Evolutionary conservation across 2,113 vertebrate species (phyloP).

Genomic region (Herpailurus yagouaroundi): DNA sequence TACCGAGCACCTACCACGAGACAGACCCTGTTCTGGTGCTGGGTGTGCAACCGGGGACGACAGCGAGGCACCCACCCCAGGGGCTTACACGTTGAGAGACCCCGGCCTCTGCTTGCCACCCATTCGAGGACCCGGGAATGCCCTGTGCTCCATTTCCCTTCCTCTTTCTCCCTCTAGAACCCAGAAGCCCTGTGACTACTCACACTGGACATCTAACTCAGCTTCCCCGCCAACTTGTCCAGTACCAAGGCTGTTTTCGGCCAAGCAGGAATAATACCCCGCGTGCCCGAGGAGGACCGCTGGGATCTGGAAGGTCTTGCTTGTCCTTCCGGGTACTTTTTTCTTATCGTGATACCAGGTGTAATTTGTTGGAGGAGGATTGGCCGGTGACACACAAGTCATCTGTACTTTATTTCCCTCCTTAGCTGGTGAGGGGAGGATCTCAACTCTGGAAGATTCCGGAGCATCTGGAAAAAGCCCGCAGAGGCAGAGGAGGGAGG

Average conservation of each 20-base stretch:
- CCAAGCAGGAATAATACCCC: conserved; percentile 88
- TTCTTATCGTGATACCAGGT: conserved; percentile 62
- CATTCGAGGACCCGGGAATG: fast-evolving
- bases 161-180: background rate
- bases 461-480: conserved; percentile 68
- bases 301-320: conserved; percentile 75
- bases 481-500: background rate
- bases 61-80: fast-evolving
- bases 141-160: background rate
- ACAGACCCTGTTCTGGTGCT: background rate
- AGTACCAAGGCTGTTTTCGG: conserved; percentile 87
- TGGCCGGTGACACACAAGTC: conserved; percentile 16
- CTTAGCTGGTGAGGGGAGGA: fast-evolving
- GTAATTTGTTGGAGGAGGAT: conserved; percentile 61
- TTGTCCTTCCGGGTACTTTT: fast-evolving
- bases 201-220: conserved; percentile 70
- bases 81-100: background rate
- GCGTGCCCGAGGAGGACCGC: conserved; percentile 78
- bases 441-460: conserved; percentile 15
- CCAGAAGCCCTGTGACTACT: background rate
- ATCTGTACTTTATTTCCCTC: conserved; percentile 42
- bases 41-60: background rate
- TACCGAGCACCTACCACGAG: background rate
- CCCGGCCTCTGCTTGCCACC: background rate
- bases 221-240: background rate